Percentiles rank a stretch among this genome's conserved stretches.
Conservation (phyloP, 2,797 vertebrate species). For the Myiotriccus ornatus region DNA sequence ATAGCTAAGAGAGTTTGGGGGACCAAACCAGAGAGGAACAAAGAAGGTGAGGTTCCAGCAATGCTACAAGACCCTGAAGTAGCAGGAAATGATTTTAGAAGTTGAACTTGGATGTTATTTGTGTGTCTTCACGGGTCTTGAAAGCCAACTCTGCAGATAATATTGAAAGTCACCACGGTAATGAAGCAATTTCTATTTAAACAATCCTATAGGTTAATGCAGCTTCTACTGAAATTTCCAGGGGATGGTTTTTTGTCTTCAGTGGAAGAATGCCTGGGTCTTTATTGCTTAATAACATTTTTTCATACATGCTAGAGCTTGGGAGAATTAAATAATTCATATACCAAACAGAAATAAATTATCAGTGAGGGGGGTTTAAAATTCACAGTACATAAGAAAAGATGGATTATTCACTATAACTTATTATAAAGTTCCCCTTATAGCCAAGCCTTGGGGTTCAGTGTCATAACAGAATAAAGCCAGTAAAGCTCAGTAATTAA, state of each 20-base stretch:
- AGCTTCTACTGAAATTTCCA: background rate
- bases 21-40: background rate
- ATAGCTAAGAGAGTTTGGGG: background rate
- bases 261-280: background rate
- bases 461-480: background rate
- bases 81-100: background rate
- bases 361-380: background rate
- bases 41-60: background rate
- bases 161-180: background rate
- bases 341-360: background rate
- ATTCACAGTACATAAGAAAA: background rate
- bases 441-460: background rate
- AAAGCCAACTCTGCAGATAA: background rate
- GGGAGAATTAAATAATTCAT: background rate
- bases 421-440: background rate
- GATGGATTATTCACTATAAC: background rate
- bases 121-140: background rate
- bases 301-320: background rate
- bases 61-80: background rate
- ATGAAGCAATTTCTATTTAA: background rate
- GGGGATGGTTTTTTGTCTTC: background rate
- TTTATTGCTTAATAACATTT: background rate
- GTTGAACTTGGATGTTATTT: background rate
- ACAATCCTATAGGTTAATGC: background rate
- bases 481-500: slow-evolving; percentile 17